phyloP scores from a whole-genome alignment of 1,140 invertebrate genomes.

The Hycleus phaleratus region DNA sequence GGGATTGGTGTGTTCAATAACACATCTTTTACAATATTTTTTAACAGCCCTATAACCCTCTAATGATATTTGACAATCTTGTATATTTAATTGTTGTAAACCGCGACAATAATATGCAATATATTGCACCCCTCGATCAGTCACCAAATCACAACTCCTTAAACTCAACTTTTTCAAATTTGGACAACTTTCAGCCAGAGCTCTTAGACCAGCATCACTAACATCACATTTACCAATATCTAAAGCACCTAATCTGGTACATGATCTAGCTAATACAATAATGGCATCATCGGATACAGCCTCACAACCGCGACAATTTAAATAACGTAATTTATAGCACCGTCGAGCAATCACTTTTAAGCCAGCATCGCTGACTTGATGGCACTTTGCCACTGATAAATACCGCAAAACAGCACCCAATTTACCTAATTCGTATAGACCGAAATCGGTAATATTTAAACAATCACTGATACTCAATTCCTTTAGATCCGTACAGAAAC shows the following conservation, averaged over 20 bases:
- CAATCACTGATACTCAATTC: slow-evolving; percentile 89
- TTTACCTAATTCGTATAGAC: slow-evolving; percentile 81
- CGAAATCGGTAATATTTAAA: slow-evolving; percentile 80
- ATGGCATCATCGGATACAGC: slow-evolving; percentile 85
- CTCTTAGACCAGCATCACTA: slow-evolving; percentile 75
- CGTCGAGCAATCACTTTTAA: slow-evolving; percentile 78
- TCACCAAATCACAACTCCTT: slow-evolving; percentile 81
- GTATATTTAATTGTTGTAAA: slow-evolving; percentile 82
- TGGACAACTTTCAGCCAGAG: slow-evolving; percentile 79
- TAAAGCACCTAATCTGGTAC: slow-evolving; percentile 72
- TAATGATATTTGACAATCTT: slow-evolving; percentile 80
- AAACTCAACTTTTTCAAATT: slow-evolving; percentile 85
- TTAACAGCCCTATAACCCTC: slow-evolving; percentile 85
- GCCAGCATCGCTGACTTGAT: slow-evolving; percentile 74
- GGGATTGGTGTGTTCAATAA: slow-evolving; percentile 91
- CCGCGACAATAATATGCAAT: slow-evolving; percentile 82
- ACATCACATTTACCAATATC: slow-evolving; percentile 91
- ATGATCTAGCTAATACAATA: slow-evolving; percentile 72
- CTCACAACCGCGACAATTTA: slow-evolving; percentile 86
- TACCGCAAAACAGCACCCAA: slow-evolving; percentile 76
- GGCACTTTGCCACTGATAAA: slow-evolving; percentile 83
- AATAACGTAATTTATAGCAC: slow-evolving; percentile 82
- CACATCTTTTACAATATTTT: slow-evolving; percentile 81
- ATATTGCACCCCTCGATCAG: slow-evolving; percentile 76
- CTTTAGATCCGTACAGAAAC: slow-evolving; percentile 72